These are phyloP conservation scores for Varecia variegata DNA, from an alignment of 2,797 vertebrate species.

Conservation along the genomic window DNA sequence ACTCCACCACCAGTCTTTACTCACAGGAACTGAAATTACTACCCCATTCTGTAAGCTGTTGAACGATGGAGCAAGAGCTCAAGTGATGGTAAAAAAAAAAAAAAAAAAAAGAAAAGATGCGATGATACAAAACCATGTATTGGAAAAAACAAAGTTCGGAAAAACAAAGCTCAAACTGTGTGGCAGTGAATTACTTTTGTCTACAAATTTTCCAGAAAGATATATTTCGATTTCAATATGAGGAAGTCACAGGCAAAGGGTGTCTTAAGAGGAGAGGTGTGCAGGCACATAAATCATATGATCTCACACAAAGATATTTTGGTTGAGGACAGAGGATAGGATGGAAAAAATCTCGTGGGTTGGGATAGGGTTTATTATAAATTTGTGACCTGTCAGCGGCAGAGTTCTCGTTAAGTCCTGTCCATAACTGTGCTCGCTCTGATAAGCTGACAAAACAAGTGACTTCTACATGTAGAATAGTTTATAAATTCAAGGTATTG, in stretches of 20 bases:
- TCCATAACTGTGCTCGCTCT: neutral
- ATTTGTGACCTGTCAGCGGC: neutral
- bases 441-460: slow-evolving; percentile 34
- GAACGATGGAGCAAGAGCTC: neutral
- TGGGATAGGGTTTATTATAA: neutral
- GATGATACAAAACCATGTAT: neutral
- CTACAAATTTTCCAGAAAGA: neutral
- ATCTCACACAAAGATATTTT: neutral
- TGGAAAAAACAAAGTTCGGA: neutral
- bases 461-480: neutral
- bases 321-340: neutral
- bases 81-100: neutral
- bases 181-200: neutral
- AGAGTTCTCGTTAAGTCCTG: neutral
- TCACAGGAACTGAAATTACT: neutral
- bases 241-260: neutral
- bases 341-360: neutral
- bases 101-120: neutral
- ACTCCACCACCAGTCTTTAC: neutral
- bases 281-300: neutral
- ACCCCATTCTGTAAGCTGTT: neutral
- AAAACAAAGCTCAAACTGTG: neutral
- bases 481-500: slow-evolving; percentile 52
- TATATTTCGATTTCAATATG: neutral
- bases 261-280: neutral